Evolutionary conservation across 2,113 vertebrate species (phyloP).

Genomic region (Mixornis gularis): DNA sequence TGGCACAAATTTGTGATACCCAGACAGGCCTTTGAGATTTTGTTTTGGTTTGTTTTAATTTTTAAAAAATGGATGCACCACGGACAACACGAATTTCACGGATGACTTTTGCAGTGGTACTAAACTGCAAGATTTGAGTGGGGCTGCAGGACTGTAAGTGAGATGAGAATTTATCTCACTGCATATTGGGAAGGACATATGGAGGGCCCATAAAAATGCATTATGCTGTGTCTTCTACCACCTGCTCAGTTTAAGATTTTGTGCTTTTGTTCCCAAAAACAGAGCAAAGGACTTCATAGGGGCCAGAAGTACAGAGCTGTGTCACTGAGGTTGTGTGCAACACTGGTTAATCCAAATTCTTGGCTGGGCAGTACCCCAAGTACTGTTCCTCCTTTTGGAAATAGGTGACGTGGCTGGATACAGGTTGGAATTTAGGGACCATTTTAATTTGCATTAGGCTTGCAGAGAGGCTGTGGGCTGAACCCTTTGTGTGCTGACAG

Average conservation of each 20-base stretch:
- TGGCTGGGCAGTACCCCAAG: not conserved
- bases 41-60: not conserved
- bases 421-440: not conserved
- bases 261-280: not conserved
- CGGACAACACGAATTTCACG: not conserved
- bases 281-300: not conserved
- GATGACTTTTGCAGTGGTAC: not conserved
- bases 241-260: not conserved
- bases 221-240: conserved; percentile 14
- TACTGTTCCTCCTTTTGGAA: not conserved
- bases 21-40: not conserved
- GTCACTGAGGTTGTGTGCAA: not conserved
- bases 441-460: not conserved
- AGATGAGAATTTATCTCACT: not conserved
- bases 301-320: not conserved
- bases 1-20: not conserved
- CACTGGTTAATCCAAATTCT: not conserved
- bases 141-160: not conserved
- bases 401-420: not conserved
- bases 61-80: not conserved
- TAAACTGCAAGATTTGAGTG: not conserved
- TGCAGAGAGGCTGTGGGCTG: not conserved
- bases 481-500: not conserved
- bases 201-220: not conserved
- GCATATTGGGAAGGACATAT: not conserved